Evolutionary conservation across 2,113 vertebrate species (phyloP).

Genomic region (Clupea harengus): DNA sequence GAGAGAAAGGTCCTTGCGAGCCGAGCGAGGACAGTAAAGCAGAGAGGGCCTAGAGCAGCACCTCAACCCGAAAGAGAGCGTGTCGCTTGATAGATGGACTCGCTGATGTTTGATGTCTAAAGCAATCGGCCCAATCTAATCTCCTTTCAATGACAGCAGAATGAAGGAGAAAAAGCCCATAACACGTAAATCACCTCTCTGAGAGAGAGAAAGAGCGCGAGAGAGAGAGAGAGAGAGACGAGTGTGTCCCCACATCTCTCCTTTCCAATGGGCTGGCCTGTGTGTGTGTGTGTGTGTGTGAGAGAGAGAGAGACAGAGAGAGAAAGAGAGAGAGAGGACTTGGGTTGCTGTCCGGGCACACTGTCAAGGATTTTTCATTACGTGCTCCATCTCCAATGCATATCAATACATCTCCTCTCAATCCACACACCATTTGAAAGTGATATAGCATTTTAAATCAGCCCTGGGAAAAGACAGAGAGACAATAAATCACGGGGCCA

Average conservation of each 20-base stretch:
- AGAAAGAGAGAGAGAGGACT: background rate
- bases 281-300: background rate
- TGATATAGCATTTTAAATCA: conserved; percentile 55
- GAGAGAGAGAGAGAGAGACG: background rate
- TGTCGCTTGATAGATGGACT: conserved; percentile 56
- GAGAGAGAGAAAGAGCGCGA: background rate
- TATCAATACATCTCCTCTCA: conserved; percentile 55
- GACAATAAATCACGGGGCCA: conserved; percentile 29
- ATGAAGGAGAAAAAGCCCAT: conserved; percentile 69
- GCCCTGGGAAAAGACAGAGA: background rate
- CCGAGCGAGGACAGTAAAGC: background rate
- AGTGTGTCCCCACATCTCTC: background rate
- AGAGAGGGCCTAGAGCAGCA: conserved; percentile 34
- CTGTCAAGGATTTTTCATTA: conserved; percentile 59
- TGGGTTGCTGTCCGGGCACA: conserved; percentile 48
- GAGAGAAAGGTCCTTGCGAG: conserved; percentile 30
- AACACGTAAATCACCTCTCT: conserved; percentile 67
- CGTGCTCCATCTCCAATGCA: conserved; percentile 53
- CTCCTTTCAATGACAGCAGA: conserved; percentile 64
- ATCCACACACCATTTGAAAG: conserved; percentile 24
- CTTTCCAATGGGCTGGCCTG: background rate
- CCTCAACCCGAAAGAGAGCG: conserved; percentile 36
- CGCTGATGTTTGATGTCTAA: conserved; percentile 66
- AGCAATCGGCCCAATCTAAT: conserved; percentile 69
- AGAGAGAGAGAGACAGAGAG: background rate